phyloP scores from a whole-genome alignment of 2,113 vertebrate genomes.

The Heterochromis multidens region DNA sequence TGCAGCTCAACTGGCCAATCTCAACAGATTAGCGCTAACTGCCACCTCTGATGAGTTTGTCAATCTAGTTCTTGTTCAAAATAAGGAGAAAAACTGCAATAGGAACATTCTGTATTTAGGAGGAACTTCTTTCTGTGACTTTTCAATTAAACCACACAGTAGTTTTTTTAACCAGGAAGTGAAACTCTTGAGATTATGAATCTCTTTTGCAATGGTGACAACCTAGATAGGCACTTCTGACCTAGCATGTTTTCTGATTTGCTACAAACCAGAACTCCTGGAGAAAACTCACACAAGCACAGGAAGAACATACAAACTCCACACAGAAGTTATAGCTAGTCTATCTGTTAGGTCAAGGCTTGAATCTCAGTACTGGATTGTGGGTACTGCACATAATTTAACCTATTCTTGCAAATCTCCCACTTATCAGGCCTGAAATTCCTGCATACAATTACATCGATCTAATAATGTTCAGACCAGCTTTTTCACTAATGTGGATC shows the following conservation, averaged over 20 bases:
- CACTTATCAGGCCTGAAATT: background rate
- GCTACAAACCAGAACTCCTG: background rate
- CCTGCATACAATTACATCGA: background rate
- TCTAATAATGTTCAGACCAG: background rate
- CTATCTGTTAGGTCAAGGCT: background rate
- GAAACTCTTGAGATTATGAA: background rate
- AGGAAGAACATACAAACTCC: background rate
- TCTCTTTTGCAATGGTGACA: too few species aligned
- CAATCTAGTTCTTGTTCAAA: background rate
- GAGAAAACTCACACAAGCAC: background rate
- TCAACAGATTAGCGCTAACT: background rate
- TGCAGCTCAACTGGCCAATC: background rate
- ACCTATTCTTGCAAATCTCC: background rate
- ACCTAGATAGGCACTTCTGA: background rate
- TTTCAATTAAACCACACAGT: background rate
- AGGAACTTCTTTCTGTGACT: background rate
- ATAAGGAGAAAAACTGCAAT: background rate
- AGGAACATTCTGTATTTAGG: background rate
- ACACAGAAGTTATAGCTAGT: background rate
- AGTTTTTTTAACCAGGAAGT: background rate
- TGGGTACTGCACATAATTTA: background rate
- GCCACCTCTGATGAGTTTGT: background rate
- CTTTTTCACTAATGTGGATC: too few species aligned
- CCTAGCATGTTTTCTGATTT: background rate
- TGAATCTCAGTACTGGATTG: background rate